Percentiles rank a stretch among this genome's conserved stretches.
These are phyloP conservation scores for Phalacrocorax pelagicus DNA, from an alignment of 2,113 vertebrate genomes.

Conservation along the genomic window DNA sequence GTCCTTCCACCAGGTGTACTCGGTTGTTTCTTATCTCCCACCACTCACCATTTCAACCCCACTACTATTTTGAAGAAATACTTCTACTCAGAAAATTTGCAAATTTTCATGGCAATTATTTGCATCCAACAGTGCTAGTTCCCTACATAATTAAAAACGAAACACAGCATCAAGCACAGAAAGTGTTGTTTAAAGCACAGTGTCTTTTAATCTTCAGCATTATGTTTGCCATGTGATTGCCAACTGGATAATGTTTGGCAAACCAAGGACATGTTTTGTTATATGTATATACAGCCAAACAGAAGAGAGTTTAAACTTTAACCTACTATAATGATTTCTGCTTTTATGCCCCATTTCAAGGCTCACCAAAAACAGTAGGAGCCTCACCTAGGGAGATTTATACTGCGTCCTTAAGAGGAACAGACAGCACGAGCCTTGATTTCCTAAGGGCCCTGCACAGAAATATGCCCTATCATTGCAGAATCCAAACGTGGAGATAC, in stretches of 20 bases:
- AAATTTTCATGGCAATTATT: neutral
- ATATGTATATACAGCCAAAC: neutral
- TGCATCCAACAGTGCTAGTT: neutral
- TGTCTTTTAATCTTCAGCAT: conserved; percentile 1
- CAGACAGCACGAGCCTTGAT: neutral
- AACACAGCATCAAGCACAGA: neutral
- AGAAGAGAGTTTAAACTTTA: conserved; percentile 32
- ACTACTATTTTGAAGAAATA: neutral
- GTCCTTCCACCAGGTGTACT: neutral
- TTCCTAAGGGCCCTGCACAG: neutral
- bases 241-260: neutral
- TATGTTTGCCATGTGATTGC: conserved; percentile 2
- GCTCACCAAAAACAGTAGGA: neutral
- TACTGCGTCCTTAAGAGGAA: neutral
- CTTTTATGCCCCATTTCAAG: neutral
- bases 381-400: neutral
- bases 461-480: neutral
- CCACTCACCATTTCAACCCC: neutral
- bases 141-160: neutral
- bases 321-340: neutral
- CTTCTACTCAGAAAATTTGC: neutral
- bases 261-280: neutral
- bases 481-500: neutral
- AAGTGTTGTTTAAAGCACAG: neutral
- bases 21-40: neutral